These are phyloP conservation scores for Gerris buenoi DNA, from an alignment of 1,140 invertebrate genomes.

Conservation along the genomic window DNA sequence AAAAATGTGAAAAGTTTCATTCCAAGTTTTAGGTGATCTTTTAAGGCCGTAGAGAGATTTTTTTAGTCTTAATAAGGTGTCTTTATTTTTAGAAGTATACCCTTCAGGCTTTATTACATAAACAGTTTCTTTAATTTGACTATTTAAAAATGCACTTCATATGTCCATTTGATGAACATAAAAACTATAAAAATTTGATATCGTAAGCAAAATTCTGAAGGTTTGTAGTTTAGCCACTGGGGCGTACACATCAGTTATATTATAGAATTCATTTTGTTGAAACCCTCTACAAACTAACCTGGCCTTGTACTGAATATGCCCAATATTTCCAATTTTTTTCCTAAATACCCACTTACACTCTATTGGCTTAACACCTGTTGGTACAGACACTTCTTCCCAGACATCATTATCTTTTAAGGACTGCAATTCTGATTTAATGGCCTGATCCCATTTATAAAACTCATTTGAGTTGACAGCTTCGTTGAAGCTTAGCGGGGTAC, in stretches of 20 bases:
- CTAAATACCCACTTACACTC: slow-evolving; percentile 4
- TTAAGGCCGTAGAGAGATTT: slow-evolving; percentile 30
- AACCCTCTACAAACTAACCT: neutral
- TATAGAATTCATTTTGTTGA: slow-evolving; percentile 12
- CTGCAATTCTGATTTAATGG: neutral
- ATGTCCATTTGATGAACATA: slow-evolving; percentile 22
- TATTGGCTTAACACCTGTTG: neutral
- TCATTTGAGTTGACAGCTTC: neutral
- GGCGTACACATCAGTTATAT: slow-evolving; percentile 26
- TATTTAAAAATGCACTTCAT: slow-evolving; percentile 30
- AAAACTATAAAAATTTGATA: slow-evolving; percentile 21
- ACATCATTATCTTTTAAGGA: neutral
- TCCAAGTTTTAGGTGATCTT: slow-evolving; percentile 25
- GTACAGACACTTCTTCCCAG: neutral
- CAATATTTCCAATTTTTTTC: neutral
- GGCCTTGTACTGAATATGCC: neutral
- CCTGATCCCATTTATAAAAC: neutral
- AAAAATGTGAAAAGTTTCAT: slow-evolving; percentile 20
- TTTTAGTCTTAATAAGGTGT: slow-evolving; percentile 25
- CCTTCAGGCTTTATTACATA: slow-evolving; percentile 28
- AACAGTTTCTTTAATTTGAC: slow-evolving; percentile 28
- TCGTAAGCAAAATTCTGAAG: slow-evolving; percentile 24
- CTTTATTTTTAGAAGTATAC: slow-evolving; percentile 20
- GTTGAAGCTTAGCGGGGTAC: no score
- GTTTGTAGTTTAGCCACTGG: slow-evolving; percentile 26